These are phyloP conservation scores for Tautogolabrus adspersus DNA, from an alignment of 2,113 vertebrate genomes.

Conservation along the genomic window DNA sequence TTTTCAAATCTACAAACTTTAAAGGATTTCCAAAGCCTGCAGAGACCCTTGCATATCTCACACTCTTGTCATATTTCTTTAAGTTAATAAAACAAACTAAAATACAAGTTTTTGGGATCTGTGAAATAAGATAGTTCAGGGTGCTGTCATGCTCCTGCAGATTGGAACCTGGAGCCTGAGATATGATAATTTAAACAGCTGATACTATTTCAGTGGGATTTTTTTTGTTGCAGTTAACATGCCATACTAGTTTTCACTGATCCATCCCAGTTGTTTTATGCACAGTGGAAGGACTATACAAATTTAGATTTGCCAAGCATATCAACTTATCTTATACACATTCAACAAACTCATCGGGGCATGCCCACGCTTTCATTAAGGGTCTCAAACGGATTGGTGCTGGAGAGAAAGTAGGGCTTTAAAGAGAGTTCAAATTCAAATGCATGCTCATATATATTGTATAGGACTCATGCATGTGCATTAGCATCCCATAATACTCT, in stretches of 20 bases:
- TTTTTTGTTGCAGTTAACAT: slow-evolving; percentile 39
- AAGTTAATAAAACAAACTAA: slow-evolving; percentile 1
- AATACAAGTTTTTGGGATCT: slow-evolving; percentile 8
- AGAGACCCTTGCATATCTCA: not conserved
- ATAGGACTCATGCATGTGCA: slow-evolving; percentile 14
- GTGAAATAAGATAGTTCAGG: slow-evolving; percentile 16
- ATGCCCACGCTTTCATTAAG: slow-evolving; percentile 60
- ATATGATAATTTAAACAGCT: slow-evolving; percentile 32
- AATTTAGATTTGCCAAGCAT: slow-evolving; percentile 63
- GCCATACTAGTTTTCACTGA: slow-evolving; percentile 64
- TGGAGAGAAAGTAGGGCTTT: slow-evolving; percentile 23
- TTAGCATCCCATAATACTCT: slow-evolving; percentile 21
- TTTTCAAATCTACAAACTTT: slow-evolving; percentile 13
- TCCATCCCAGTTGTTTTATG: slow-evolving; percentile 52
- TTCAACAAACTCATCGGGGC: slow-evolving; percentile 54
- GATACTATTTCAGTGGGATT: slow-evolving; percentile 18
- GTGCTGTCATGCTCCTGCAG: not conserved
- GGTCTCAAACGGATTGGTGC: slow-evolving; percentile 42
- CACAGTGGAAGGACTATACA: slow-evolving; percentile 50
- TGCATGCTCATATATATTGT: slow-evolving; percentile 25
- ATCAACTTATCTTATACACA: slow-evolving; percentile 67
- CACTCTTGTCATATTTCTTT: not conserved
- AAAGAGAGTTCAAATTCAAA: slow-evolving; percentile 35
- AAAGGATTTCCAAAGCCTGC: slow-evolving; percentile 2
- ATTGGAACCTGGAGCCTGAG: slow-evolving; percentile 8